Evolutionary conservation across 2,113 vertebrate species (phyloP).

Genomic region (Paracanthobrama guichenoti): DNA sequence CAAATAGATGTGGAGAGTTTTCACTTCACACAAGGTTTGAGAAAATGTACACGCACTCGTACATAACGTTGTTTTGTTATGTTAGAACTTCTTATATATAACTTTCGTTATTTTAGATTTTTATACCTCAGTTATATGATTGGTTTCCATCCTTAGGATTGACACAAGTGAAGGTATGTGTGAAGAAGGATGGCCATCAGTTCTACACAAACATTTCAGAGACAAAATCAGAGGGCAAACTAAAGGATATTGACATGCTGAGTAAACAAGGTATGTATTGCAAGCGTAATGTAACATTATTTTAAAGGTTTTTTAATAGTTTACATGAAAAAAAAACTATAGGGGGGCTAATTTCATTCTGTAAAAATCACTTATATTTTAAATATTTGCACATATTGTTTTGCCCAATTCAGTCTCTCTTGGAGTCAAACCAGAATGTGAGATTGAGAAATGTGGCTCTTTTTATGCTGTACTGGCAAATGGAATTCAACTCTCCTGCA

Average conservation of each 20-base stretch:
- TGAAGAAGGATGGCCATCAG: constrained; percentile 86
- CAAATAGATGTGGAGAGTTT: constrained; percentile 84
- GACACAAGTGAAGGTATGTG: constrained; percentile 80
- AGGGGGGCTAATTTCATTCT: too few relatives aligned
- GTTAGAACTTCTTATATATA: background rate
- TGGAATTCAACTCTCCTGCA: constrained; percentile 85
- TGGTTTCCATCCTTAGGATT: constrained; percentile 70
- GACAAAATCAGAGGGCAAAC: constrained; percentile 21
- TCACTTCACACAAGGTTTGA: constrained; percentile 81
- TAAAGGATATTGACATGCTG: constrained; percentile 41
- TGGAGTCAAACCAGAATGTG: constrained; percentile 24
- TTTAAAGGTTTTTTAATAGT: background rate
- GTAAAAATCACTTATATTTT: too few relatives aligned
- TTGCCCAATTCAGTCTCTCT: background rate
- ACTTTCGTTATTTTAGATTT: background rate
- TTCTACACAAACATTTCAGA: constrained; percentile 83
- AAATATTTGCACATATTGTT: background rate
- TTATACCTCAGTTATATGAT: background rate
- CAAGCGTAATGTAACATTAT: background rate
- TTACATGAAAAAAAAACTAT: background rate
- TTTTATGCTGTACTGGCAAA: constrained; percentile 85
- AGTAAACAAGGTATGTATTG: constrained; percentile 11
- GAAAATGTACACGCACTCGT: too few relatives aligned
- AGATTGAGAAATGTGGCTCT: constrained; percentile 79
- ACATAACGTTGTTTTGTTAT: constrained; percentile 8